phyloP scores from a whole-genome alignment of 2,113 vertebrate genomes.

The Ovibos moschatus region DNA sequence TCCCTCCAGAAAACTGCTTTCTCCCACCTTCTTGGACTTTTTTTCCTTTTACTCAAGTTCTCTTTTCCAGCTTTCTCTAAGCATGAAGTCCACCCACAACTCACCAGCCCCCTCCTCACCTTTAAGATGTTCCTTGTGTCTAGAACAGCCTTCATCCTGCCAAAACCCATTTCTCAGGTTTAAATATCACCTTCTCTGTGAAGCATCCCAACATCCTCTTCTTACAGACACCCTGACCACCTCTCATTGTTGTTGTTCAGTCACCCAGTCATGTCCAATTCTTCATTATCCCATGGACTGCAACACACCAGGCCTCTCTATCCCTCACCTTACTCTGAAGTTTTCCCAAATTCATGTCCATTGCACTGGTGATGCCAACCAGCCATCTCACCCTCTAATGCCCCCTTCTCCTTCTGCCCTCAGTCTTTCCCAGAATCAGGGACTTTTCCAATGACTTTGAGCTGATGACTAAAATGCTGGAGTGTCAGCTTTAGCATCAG shows the following conservation, averaged over 20 bases:
- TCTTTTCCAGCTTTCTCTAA: background rate
- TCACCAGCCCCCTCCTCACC: background rate
- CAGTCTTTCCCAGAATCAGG: background rate
- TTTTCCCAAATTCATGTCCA: background rate
- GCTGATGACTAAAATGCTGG: background rate
- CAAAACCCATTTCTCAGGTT: background rate
- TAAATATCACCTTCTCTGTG: background rate
- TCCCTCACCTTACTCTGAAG: background rate
- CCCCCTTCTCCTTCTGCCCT: background rate
- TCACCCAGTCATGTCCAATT: background rate
- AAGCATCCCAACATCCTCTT: background rate
- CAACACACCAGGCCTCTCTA: background rate
- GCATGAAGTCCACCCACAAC: background rate
- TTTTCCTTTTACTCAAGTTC: background rate
- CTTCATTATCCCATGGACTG: background rate
- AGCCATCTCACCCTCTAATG: background rate
- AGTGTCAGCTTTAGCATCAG: background rate
- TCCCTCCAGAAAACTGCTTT: background rate
- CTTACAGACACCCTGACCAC: background rate
- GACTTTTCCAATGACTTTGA: background rate
- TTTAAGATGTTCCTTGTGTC: background rate
- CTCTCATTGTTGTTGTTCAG: background rate
- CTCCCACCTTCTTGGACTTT: background rate
- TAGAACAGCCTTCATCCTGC: background rate
- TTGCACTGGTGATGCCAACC: background rate